phyloP scores from a whole-genome alignment of 2,113 vertebrate species.

The Bombycilla garrulus region DNA sequence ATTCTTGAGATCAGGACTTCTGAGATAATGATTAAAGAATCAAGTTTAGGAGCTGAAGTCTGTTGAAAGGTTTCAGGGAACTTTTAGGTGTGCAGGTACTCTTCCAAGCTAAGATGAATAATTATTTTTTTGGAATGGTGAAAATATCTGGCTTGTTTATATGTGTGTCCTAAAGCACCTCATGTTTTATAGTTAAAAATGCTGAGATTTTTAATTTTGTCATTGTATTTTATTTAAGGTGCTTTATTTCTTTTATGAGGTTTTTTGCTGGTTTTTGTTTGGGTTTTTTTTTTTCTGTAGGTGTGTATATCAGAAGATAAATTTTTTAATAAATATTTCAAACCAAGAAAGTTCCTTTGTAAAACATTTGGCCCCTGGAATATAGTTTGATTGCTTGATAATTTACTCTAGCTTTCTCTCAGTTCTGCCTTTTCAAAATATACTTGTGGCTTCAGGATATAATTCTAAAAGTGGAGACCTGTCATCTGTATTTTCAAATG shows the following conservation, averaged over 20 bases:
- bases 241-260: background rate
- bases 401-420: background rate
- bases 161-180: background rate
- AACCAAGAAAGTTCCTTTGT: background rate
- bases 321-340: background rate
- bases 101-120: background rate
- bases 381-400: background rate
- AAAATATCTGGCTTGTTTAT: background rate
- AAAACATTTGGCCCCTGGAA: background rate
- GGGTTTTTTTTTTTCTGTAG: background rate
- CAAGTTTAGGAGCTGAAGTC: background rate
- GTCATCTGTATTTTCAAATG: background rate
- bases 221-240: background rate
- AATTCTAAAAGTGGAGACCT: background rate
- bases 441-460: background rate
- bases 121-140: background rate
- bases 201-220: background rate
- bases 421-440: background rate
- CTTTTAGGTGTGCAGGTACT: background rate
- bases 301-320: background rate
- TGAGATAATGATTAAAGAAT: background rate
- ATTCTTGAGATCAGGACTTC: background rate
- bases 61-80: background rate
- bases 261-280: rapidly evolving
- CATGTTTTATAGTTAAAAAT: background rate